Base-by-base conservation (phyloP, 2,113 vertebrate species). In the Heterotis niloticus region DNA sequence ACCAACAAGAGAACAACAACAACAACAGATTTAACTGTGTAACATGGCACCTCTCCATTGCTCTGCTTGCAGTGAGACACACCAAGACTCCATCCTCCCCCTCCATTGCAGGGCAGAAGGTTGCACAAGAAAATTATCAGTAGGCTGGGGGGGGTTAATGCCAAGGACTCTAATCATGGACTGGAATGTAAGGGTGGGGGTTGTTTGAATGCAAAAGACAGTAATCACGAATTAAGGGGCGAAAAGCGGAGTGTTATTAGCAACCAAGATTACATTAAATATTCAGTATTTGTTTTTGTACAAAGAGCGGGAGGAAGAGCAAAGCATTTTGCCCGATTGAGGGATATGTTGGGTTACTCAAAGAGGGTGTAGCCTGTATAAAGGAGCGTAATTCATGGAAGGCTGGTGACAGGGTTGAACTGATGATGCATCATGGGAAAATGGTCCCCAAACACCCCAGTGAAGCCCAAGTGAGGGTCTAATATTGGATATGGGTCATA, bases 141-240 rank as follows among this genome's bases (percentile, higher is more conserved):
- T 28, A 51, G 71, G 71, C 52, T 26, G 34, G 28, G 26, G 13
- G 67, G n/a, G 57, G 12, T n/a, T 57, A 20, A 74, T 74, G 71
- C 13, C 54, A 26, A 26, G 54, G 71, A 57, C 57, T 74, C 52
- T 57, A 74, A 74, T 74, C 57, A 74, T 57, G 23, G 17, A 74
- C 12, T 24, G 69, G 34, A 72, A 52, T 72, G 51, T 13, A n/a
- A n/a, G 64, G 16, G n/a, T 65, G n/a, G 67, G 44, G 44, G 51
- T 57, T 59, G 71, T 57, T 74, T n/a, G 24, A 74, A 74, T 74
- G 54, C 5, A 74, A 74, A 34, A 74, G 52, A 54, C 56, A 56
- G 51, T 28, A 59, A 73, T 73, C 26, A 73, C 56, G 51, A 73
- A 73, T 57, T 73, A 73, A 57, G 20, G 54, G 17, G 54, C 1